These are phyloP conservation scores for Engraulis encrasicolus DNA, from an alignment of 2,113 vertebrate genomes.

Conservation along the genomic window DNA sequence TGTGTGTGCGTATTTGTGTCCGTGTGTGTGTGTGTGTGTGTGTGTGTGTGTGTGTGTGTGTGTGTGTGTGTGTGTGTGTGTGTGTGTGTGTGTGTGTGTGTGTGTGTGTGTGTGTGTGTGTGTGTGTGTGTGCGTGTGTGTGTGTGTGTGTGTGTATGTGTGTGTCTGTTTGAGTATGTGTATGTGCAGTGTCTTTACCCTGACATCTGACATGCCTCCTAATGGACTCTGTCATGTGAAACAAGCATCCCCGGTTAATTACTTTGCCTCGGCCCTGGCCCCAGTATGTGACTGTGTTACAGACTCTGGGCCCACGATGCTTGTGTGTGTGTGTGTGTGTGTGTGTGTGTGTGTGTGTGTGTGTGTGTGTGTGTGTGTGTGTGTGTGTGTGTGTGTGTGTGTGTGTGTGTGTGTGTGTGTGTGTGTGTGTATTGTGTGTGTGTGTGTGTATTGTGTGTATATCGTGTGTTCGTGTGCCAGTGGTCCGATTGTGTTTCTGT, in stretches of 20 bases:
- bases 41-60: slow-evolving; percentile 35
- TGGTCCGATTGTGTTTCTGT: slow-evolving; percentile 24
- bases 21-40: slow-evolving; percentile 26
- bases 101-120: slow-evolving; percentile 19
- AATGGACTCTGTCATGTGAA: slow-evolving; percentile 76
- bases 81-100: slow-evolving; percentile 30
- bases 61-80: slow-evolving; percentile 17
- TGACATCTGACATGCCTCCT: slow-evolving; percentile 73
- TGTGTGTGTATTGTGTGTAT: slow-evolving; percentile 44
- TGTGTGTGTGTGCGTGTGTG: slow-evolving; percentile 21
- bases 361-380: slow-evolving; percentile 11
- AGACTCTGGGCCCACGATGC: neutral
- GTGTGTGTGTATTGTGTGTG: slow-evolving; percentile 24
- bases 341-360: slow-evolving; percentile 44
- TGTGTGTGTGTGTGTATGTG: slow-evolving; percentile 25
- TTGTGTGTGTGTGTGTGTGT: slow-evolving; percentile 36
- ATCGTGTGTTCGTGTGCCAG: slow-evolving; percentile 23
- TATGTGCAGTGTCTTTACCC: slow-evolving; percentile 59
- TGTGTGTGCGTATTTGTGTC: slow-evolving; percentile 21
- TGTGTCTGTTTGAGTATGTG: slow-evolving; percentile 34
- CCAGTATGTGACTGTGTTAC: slow-evolving; percentile 52
- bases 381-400: slow-evolving; percentile 39
- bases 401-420: slow-evolving; percentile 42
- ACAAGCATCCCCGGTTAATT: slow-evolving; percentile 72
- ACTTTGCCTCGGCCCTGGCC: slow-evolving; percentile 71